These are phyloP conservation scores for Ambastaia sidthimunki DNA, from an alignment of 2,797 vertebrate genomes.

Conservation along the genomic window DNA sequence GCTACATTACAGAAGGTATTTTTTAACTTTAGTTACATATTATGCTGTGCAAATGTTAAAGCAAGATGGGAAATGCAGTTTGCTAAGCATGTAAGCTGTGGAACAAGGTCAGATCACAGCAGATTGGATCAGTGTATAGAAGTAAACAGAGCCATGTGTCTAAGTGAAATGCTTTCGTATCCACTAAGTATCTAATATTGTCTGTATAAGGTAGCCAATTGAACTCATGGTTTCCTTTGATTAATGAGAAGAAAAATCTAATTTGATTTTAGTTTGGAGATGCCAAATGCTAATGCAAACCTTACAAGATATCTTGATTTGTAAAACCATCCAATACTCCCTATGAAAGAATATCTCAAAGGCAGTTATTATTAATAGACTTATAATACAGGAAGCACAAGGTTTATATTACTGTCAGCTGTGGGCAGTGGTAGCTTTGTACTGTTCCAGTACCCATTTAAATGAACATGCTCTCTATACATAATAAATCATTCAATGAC, in stretches of 20 bases:
- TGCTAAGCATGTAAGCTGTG: not conserved
- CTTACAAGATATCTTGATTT: conserved; percentile 19
- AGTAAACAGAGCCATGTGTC: not conserved
- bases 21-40: conserved; percentile 21
- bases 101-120: not conserved
- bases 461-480: conserved; percentile 30
- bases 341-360: conserved; percentile 21
- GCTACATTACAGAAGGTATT: conserved; percentile 37
- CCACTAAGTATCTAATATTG: conserved; percentile 6
- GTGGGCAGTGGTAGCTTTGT: conserved; percentile 1
- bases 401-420: conserved; percentile 25
- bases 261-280: not conserved
- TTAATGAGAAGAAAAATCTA: conserved; percentile 25
- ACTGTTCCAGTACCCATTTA: conserved; percentile 20
- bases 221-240: conserved; percentile 36
- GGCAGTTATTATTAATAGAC: conserved; percentile 32
- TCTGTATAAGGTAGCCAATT: conserved; percentile 5
- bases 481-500: conserved; percentile 30
- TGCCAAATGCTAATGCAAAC: conserved; percentile 35
- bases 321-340: conserved; percentile 10
- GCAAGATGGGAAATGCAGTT: conserved; percentile 24
- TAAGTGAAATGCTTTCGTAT: not conserved
- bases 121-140: not conserved
- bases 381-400: not conserved
- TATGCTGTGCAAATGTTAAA: not conserved